Evolutionary conservation across 2,113 vertebrate genomes (phyloP).

Genomic region (Anhinga rufa): DNA sequence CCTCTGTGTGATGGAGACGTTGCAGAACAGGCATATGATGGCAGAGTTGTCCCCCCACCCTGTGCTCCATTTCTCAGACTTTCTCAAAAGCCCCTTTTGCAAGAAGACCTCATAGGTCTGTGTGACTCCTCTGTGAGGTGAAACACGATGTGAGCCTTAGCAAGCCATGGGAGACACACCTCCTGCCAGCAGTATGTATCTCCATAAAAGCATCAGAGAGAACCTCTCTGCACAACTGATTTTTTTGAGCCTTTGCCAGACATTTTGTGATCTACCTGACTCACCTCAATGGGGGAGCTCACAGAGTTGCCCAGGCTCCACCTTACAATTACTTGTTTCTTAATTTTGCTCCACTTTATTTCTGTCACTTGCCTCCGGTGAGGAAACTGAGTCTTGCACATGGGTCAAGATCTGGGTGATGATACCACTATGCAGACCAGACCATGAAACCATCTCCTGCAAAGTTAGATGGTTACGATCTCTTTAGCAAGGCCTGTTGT

Average conservation of each 20-base stretch:
- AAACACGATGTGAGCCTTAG: background rate
- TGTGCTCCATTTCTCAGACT: background rate
- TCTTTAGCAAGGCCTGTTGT: too few species aligned
- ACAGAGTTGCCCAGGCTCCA: background rate
- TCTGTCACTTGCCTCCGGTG: background rate
- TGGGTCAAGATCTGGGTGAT: background rate
- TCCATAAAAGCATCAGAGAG: background rate
- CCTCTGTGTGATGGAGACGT: background rate
- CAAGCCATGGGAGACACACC: background rate
- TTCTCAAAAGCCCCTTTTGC: background rate
- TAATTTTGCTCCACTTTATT: background rate
- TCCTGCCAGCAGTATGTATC: background rate
- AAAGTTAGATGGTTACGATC: background rate
- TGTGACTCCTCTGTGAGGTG: background rate
- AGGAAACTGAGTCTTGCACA: background rate
- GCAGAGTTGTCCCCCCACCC: background rate
- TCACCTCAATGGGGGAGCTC: background rate
- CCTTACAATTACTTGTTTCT: background rate
- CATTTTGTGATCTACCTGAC: background rate
- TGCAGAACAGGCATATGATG: background rate
- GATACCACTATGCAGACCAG: background rate
- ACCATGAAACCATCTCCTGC: background rate
- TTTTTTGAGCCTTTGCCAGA: background rate
- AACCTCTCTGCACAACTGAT: background rate
- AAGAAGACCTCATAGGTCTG: background rate